Evolutionary conservation across 1,140 invertebrate species (phyloP).

Genomic region (Paraescarpia echinospica): DNA sequence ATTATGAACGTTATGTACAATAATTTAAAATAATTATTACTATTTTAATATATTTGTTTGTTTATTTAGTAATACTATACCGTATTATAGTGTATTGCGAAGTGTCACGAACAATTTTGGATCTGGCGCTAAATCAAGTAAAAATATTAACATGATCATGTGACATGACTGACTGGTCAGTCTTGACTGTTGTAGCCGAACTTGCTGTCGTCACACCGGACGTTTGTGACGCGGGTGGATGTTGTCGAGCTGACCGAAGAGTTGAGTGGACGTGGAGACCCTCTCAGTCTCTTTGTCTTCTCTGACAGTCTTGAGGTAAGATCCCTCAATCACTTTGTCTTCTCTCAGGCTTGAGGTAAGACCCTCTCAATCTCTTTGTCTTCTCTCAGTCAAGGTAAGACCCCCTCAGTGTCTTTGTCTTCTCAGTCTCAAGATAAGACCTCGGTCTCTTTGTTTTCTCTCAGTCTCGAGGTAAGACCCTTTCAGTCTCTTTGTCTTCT

Average conservation of each 20-base stretch:
- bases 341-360: constrained; percentile 20
- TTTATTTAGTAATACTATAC: too few species aligned
- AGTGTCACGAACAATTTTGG: too few species aligned
- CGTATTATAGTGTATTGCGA: too few species aligned
- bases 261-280: constrained; percentile 81
- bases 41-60: too few species aligned
- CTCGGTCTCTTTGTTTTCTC: not conserved
- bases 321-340: constrained; percentile 19
- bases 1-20: too few species aligned
- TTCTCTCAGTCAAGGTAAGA: too few species aligned
- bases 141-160: too few species aligned
- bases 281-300: constrained; percentile 87
- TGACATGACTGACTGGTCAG: not conserved
- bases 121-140: too few species aligned
- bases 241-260: constrained; percentile 85
- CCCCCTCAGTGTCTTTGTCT: too few species aligned
- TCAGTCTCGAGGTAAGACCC: constrained; percentile 9
- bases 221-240: constrained; percentile 83
- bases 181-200: constrained; percentile 66
- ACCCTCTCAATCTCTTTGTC: constrained; percentile 42
- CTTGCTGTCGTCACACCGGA: constrained; percentile 86
- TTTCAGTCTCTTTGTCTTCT: too few species aligned
- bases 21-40: too few species aligned
- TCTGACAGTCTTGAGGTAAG: constrained; percentile 87
- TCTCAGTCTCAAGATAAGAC: too few species aligned